Percentiles rank a stretch among this genome's conserved stretches.
phyloP scores from a whole-genome alignment of 2,113 vertebrate genomes.

The Varanus komodoensis region DNA sequence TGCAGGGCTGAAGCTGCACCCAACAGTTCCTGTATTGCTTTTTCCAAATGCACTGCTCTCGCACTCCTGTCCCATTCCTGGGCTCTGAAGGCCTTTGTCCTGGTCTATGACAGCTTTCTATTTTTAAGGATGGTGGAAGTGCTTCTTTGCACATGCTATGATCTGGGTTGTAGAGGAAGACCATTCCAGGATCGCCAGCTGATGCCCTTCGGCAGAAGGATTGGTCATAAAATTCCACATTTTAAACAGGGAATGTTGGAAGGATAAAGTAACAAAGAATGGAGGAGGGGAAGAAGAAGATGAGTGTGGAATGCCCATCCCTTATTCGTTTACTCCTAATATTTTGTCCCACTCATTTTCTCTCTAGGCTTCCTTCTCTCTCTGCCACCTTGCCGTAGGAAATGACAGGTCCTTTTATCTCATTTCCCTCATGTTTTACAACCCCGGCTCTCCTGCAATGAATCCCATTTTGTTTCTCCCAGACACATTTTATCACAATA shows the following conservation, averaged over 20 bases:
- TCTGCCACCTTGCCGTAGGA: background rate
- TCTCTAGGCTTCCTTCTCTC: background rate
- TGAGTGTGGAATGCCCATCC: background rate
- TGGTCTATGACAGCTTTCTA: background rate
- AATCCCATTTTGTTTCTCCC: background rate
- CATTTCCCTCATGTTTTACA: constrained; percentile 10
- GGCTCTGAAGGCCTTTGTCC: no score
- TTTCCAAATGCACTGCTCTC: no score
- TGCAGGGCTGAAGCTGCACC: no score
- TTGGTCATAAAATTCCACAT: background rate
- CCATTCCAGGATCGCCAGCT: background rate
- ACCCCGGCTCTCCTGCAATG: background rate
- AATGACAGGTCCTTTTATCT: constrained; percentile 1
- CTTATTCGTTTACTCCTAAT: background rate
- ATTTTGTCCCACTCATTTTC: background rate
- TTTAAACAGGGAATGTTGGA: background rate
- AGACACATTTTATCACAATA: constrained; percentile 1
- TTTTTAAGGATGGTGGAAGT: background rate
- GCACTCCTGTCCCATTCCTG: no score
- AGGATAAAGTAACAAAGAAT: background rate
- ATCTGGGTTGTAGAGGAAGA: background rate
- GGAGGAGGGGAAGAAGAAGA: background rate
- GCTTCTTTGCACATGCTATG: background rate
- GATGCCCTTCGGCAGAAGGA: background rate
- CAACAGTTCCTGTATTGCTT: no score